These are phyloP conservation scores for Brienomyrus brachyistius DNA, from an alignment of 2,113 vertebrate species.

Conservation along the genomic window DNA sequence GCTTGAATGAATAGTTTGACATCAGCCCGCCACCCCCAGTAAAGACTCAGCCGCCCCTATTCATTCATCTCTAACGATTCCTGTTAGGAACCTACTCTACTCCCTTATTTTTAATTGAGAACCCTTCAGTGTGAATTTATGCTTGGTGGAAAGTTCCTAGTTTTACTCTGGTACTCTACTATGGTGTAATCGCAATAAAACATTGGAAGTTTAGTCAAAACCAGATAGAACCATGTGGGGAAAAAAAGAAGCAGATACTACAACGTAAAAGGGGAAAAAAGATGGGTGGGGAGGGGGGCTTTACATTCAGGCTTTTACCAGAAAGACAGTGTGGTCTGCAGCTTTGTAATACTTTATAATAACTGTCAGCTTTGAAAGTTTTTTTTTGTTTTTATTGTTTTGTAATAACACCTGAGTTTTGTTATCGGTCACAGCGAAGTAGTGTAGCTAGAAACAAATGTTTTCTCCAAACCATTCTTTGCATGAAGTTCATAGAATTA, in stretches of 20 bases:
- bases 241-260: not conserved
- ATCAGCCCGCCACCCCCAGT: not conserved
- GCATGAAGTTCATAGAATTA: not conserved
- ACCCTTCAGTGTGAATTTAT: constrained; percentile 16
- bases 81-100: not conserved
- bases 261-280: not conserved
- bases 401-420: not conserved
- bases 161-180: not conserved
- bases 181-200: not conserved
- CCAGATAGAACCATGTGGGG: not conserved
- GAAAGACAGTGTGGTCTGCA: not conserved
- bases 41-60: not conserved
- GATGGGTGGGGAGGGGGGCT: not conserved
- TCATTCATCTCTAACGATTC: not conserved
- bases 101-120: constrained; percentile 21
- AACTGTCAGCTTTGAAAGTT: not conserved
- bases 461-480: not conserved
- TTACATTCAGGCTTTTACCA: not conserved
- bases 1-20: no score
- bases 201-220: not conserved
- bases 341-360: not conserved
- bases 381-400: not conserved
- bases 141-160: not conserved
- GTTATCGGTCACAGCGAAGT: not conserved
- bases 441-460: not conserved